Percentiles rank a stretch among this genome's conserved stretches.
These are phyloP conservation scores for Diacarnus erythraeanus DNA, from an alignment of 37 sponge, comb jelly and placozoan species.

Conservation along the genomic window DNA sequence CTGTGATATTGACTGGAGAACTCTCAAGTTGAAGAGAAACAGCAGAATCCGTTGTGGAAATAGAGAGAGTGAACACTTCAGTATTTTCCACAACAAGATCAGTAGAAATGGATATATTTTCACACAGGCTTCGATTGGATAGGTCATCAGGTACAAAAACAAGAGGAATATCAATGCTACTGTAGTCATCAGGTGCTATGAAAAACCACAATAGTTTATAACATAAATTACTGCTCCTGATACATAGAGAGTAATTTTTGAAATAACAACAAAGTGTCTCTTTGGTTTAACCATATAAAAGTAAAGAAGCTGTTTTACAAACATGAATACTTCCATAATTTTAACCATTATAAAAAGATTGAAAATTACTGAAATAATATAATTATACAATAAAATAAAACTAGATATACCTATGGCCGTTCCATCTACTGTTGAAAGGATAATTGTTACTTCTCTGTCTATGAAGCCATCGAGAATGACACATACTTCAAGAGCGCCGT, in stretches of 20 bases:
- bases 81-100: background rate
- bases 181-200: too few species aligned
- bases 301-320: too few species aligned
- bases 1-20: background rate
- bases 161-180: too few species aligned
- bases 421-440: background rate
- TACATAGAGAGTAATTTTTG: too few species aligned
- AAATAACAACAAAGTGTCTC: too few species aligned
- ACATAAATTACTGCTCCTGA: too few species aligned
- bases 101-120: background rate
- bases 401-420: background rate
- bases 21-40: background rate
- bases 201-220: too few species aligned
- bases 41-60: background rate
- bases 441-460: background rate
- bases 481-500: background rate
- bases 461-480: background rate
- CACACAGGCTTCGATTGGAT: background rate
- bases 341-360: too few species aligned
- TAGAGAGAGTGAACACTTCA: background rate
- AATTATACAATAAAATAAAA: too few species aligned
- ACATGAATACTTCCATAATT: too few species aligned
- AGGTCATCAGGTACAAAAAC: background rate
- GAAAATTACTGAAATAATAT: too few species aligned
- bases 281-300: too few species aligned